Percentiles rank a stretch among this genome's conserved stretches.
Evolutionary conservation across 1,140 invertebrate species (phyloP).

Genomic region (Paramacrobiotus metropolitanus): DNA sequence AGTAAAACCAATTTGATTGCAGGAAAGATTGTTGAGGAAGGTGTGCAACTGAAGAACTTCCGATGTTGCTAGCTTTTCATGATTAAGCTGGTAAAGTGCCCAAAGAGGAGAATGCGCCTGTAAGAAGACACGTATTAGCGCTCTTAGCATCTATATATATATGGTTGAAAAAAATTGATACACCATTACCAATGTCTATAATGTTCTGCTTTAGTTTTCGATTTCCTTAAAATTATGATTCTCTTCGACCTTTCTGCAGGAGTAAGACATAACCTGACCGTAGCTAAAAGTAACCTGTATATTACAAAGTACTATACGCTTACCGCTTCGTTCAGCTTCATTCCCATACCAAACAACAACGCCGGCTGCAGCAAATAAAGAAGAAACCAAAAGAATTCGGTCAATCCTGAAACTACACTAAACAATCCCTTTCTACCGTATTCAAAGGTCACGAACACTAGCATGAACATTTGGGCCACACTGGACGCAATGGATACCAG

Average conservation of each 20-base stretch:
- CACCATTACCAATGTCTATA: background rate
- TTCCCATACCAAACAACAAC: background rate
- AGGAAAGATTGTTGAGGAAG: background rate
- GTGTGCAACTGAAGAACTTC: background rate
- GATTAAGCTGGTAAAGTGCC: background rate
- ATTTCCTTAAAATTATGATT: background rate
- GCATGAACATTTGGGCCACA: background rate
- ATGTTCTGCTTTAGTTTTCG: background rate
- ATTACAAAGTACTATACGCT: too few relatives aligned
- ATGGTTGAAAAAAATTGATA: background rate
- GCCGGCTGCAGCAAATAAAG: background rate
- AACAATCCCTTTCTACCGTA: background rate
- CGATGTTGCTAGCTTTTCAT: background rate
- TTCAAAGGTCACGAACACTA: background rate
- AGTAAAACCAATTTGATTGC: background rate
- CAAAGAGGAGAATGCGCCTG: background rate
- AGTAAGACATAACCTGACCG: too few relatives aligned
- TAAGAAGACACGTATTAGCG: background rate
- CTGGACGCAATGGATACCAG: background rate
- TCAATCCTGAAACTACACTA: background rate
- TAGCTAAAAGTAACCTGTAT: too few relatives aligned
- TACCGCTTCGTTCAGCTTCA: background rate
- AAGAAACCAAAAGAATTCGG: background rate
- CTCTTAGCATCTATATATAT: too few relatives aligned
- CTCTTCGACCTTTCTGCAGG: background rate